Evolutionary conservation across 2,888 invertebrate genomes (phyloP), one percentile per base, ranked within the genome.

Genomic region (Alsophila aescularia): DNA sequence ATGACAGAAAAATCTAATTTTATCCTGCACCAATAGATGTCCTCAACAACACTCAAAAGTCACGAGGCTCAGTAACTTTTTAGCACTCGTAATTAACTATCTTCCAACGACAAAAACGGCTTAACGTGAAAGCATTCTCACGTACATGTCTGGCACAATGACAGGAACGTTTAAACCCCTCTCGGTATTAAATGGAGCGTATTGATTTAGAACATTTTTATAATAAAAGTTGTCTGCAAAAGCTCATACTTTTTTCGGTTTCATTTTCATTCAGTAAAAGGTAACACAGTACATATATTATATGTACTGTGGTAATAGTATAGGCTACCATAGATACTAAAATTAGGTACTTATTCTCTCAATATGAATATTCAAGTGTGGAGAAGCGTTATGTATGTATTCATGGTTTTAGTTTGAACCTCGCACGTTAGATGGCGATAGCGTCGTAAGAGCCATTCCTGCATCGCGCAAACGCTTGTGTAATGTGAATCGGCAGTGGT

Each of bases 101-200:
- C 35, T 32, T 9, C 34, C 12, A 37, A 21, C 21, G 31, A 24
- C 14, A n/a, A 15, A 40, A 15, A 43, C 9, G 44, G 37, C 13
- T 34, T 45, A 40, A 45, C 44, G 40, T 44, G 44, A 52, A 52
- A 52, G 52, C 44, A 31, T 52, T 52, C 12, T 21, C 34, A 6
- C 44, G 52, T 52, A 32, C 39, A 39, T 44, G 32, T 39, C 12
- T 36, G 24, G 9, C 16, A 34, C 36, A 31, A 31, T 42, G 50
- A 43, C 43, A 51, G 31, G 21, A 31, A 18, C 37, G 16, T 35
- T 7, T 41, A 39, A 16, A 52, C 34, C 2, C 32, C 42, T 42
- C 31, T 15, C 24, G 13, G 24, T 18, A 45, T 45, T 40, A 40
- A 45, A 52, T 52, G 52, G 40, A 35, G 45, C 32, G 52, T 32